Evolutionary conservation across 2,797 vertebrate species (phyloP).

Genomic region (Megaceryle alcyon): DNA sequence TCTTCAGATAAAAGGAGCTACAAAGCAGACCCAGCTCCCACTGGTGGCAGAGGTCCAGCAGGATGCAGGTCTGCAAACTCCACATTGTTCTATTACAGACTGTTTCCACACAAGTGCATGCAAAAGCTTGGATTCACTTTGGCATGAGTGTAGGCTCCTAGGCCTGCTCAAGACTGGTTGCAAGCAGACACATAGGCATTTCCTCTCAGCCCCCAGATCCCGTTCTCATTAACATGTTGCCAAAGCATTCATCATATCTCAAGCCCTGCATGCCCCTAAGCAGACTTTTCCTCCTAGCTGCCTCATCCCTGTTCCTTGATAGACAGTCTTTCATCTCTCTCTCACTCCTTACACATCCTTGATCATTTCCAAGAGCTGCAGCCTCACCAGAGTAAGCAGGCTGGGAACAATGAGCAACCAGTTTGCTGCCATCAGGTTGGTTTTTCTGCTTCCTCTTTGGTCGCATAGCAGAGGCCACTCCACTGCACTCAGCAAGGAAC

Average conservation of each 20-base stretch:
- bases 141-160: not conserved
- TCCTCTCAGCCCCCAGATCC: conserved; percentile 43
- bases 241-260: conserved; percentile 55
- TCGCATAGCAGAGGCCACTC: not conserved
- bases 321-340: conserved; percentile 23
- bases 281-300: conserved; percentile 17
- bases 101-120: not conserved
- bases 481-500: conserved; percentile 38
- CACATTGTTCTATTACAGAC: not conserved
- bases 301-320: conserved; percentile 41
- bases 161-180: not conserved
- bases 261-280: not conserved
- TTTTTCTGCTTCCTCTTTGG: not conserved
- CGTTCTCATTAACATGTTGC: not conserved
- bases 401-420: not conserved
- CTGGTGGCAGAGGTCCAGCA: not conserved
- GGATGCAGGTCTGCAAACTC: not conserved
- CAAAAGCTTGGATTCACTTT: conserved; percentile 2
- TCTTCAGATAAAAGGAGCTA: not conserved
- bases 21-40: not conserved
- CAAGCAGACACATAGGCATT: conserved; percentile 7
- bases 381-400: not conserved
- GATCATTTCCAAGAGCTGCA: not conserved
- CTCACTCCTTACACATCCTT: not conserved
- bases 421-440: not conserved